Evolutionary conservation across 2,888 invertebrate genomes (phyloP), one percentile per base, ranked within the genome.

Genomic region (Thereva nobilitata): DNA sequence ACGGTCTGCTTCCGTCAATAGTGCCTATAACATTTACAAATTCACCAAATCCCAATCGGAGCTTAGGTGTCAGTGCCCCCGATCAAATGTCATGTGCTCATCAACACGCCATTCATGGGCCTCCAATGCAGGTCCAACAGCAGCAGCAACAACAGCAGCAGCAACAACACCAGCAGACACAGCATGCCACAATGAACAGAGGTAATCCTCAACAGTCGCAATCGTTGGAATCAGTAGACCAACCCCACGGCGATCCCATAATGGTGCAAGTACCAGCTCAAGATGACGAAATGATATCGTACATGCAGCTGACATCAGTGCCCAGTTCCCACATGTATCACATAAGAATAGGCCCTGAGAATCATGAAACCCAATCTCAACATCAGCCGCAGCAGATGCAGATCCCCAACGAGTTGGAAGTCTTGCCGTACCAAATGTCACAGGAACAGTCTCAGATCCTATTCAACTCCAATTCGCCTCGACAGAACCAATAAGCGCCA

Each of bases 1-100:
- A 92, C 72, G 92, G 92, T 5, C 84, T 93, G 8, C 74, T 86
- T 42, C 84, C 82, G 56, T 74, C 80, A 5, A 72, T 78, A 49
- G 73, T 61, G 2, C 67, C 71, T n/a, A 57, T 69, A 5, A 12
- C 66, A 4, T 67, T 67, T 49, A 50, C 4, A 4, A 64, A 55
- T 41, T 52, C 68, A 37, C 37, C 64, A 50, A 42, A 64, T 67
- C 52, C 12, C 65, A 59, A 12, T 41, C 49, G 67, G 6, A 56
- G 38, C 23, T 56, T 42, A 37, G 12, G 34, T 7, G 56, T 9
- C n/a, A 55, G 23, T 34, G 12, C 56, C 35, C n/a, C 41, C n/a
- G 65, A 65, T 3, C 45, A 45, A 23, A 45, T 55, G 2, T 8
- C 44, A 4, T 7, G 6, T n/a, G 23, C 1, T 35, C 44, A 56